Percentiles rank a stretch among this genome's conserved stretches.
phyloP scores from a whole-genome alignment of 2,888 invertebrate species.

The Eupithecia dodoneata region DNA sequence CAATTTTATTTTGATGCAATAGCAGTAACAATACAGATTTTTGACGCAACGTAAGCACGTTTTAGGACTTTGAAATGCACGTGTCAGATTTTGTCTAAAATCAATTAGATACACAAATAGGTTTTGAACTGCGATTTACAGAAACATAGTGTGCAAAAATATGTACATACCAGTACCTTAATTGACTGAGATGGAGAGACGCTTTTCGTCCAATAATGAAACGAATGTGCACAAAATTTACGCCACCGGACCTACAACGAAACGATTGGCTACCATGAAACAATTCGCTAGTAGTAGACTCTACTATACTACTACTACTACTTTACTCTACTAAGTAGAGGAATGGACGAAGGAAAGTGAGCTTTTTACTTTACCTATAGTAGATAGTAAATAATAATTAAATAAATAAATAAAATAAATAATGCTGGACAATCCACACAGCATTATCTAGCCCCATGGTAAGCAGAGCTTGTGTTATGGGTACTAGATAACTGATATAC shows the following conservation, averaged over 20 bases:
- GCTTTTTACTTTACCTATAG: background rate
- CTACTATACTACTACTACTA: no score
- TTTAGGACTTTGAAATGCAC: background rate
- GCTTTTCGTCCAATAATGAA: background rate
- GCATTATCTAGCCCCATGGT: no score
- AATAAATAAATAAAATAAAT: no score
- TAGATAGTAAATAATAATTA: background rate
- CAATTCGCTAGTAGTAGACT: no score
- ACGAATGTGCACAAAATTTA: background rate
- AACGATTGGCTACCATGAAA: background rate
- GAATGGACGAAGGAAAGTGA: background rate
- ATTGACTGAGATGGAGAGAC: background rate
- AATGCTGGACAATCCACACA: no score
- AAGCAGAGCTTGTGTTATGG: no score
- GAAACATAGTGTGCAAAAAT: background rate
- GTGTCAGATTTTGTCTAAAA: background rate
- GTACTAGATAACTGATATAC: no score
- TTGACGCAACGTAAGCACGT: background rate
- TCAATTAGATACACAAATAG: background rate
- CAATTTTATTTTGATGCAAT: background rate
- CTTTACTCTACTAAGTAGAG: background rate
- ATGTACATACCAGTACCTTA: background rate
- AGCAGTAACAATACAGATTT: background rate
- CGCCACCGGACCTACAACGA: background rate
- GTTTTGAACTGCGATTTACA: background rate